These are phyloP conservation scores for Perdita meconis DNA, from an alignment of 2,888 invertebrate species.

Conservation along the genomic window DNA sequence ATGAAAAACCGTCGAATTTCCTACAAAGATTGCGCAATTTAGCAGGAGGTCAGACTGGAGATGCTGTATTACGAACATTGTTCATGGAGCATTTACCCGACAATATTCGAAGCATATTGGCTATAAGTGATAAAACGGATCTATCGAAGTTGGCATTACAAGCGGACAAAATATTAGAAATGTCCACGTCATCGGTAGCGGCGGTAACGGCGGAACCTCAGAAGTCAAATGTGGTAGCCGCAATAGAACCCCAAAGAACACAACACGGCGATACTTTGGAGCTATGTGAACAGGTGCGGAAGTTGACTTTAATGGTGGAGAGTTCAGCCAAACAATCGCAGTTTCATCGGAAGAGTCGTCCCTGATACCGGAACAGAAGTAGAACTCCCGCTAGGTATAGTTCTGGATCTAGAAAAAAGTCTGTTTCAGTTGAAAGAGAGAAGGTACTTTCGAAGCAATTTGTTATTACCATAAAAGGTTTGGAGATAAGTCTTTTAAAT, in stretches of 20 bases:
- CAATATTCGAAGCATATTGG: neutral
- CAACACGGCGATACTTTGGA: too few relatives aligned
- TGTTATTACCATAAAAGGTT: neutral
- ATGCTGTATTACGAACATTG: neutral
- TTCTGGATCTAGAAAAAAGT: neutral
- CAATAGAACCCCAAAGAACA: neutral
- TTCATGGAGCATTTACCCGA: neutral
- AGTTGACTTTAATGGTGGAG: too few relatives aligned
- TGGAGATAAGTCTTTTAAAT: neutral
- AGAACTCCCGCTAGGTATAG: neutral
- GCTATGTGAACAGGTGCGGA: too few relatives aligned
- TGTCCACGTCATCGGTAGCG: neutral
- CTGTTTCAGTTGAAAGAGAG: too few relatives aligned
- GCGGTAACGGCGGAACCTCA: neutral
- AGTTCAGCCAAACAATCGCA: too few relatives aligned
- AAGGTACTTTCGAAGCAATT: neutral
- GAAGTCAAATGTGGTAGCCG: neutral
- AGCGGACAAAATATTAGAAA: neutral
- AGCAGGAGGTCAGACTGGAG: neutral
- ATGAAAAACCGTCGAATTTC: neutral
- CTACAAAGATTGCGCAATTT: neutral
- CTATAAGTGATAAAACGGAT: neutral
- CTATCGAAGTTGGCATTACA: neutral
- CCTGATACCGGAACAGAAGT: neutral
- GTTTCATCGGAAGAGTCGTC: too few relatives aligned